Base-by-base conservation (phyloP, 2,888 invertebrate genomes). In the Dasypolia templi region DNA sequence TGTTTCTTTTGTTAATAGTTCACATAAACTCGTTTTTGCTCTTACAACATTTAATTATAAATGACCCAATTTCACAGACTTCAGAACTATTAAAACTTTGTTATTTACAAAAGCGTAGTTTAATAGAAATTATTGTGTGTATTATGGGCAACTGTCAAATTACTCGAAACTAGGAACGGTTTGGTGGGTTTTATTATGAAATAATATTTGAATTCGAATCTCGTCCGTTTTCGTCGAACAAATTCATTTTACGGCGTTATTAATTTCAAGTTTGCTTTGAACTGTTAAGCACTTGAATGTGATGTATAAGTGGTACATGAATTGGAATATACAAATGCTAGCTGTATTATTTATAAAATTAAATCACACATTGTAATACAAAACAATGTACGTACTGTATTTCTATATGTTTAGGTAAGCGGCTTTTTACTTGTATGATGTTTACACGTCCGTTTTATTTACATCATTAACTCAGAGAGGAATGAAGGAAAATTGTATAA, bases 41-140 rank as follows among this genome's bases (percentile, higher is more conserved):
- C 55, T 67, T 77, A 78, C 29, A 59, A 74, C 32, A 63, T 68
- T 74, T 29, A 71, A 79, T 73, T 73, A 71, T 73, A 63, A 71
- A 75, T 68, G 29, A 71, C 56, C 39, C 59, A 68, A 72, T 82
- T 77, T 71, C 58, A 72, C 14, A 73, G 39, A 69, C 56, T 82
- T 63, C 49, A 66, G 64, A 42, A 85, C 69, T 67, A 79, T 46
- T 70, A 49, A 81, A 84, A 79, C 74, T 79, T 82, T 75, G 62
- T 35, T 56, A 73, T 75, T 70, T 70, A 71, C 79, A 73, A 76
- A 79, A 71, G 53, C 63, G 42, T 59, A 46, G 51, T 67, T 80
- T 61, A 65, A 71, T 71, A 65, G 63, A 81, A 78, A 78, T 72
- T 64, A 77, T 71, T 61, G 46, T 56, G 55, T 59, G 42, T 70